Conservation (phyloP, 2,888 invertebrate genomes). For the Anarsia innoxiella region DNA sequence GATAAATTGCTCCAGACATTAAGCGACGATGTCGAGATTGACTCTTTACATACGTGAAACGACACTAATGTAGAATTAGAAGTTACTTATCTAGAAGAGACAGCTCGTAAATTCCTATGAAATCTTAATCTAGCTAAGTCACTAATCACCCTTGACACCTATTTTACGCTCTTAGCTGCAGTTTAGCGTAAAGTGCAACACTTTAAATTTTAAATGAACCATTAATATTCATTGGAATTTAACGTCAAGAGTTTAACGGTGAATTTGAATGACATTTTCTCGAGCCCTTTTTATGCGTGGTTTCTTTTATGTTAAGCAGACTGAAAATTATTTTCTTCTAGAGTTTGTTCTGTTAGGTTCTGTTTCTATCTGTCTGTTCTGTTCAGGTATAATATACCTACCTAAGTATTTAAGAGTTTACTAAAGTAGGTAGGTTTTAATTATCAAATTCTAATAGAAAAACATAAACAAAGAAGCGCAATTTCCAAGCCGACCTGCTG, state of each 20-base stretch:
- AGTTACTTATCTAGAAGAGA: constrained; percentile 25
- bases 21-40: constrained; percentile 38
- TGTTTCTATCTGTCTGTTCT: too few species aligned
- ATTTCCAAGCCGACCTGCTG: too few species aligned
- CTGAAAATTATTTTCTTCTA: too few species aligned
- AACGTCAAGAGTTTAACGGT: too few species aligned
- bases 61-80: not conserved
- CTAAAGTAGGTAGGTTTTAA: too few species aligned
- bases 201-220: not conserved
- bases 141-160: constrained; percentile 11
- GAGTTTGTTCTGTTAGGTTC: too few species aligned
- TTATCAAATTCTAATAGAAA: too few species aligned
- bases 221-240: constrained; percentile 1
- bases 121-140: too few species aligned
- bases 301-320: too few species aligned
- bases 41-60: constrained; percentile 23
- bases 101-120: constrained; percentile 29
- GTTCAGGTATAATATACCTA: too few species aligned
- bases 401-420: too few species aligned
- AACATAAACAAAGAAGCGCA: too few species aligned
- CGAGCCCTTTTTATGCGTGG: not conserved
- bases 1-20: constrained; percentile 3
- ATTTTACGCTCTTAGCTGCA: constrained; percentile 3
- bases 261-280: not conserved
- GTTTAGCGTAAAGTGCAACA: not conserved